Evolutionary conservation across 1,140 invertebrate genomes (phyloP).

Genomic region (Pseudomyrmex sp.): DNA sequence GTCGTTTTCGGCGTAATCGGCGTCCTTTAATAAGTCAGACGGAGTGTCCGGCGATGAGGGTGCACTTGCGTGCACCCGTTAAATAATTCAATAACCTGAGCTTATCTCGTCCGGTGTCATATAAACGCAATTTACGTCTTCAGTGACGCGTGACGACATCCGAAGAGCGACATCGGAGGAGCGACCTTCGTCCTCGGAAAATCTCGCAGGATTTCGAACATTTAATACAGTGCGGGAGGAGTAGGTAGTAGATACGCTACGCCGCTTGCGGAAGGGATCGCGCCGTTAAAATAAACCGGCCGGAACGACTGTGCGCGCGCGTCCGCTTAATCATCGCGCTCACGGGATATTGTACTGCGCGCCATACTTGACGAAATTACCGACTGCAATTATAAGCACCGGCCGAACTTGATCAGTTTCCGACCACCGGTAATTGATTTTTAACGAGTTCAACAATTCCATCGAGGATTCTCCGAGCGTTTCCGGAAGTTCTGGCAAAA

Average conservation of each 20-base stretch:
- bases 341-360: slow-evolving; percentile 37
- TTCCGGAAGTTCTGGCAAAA: not conserved
- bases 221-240: slow-evolving; percentile 13
- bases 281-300: slow-evolving; percentile 57
- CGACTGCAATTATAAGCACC: slow-evolving; percentile 39
- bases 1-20: not conserved
- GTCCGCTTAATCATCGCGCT: slow-evolving; percentile 52
- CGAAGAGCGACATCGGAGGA: slow-evolving; percentile 29
- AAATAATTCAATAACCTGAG: slow-evolving; percentile 45
- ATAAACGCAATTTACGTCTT: slow-evolving; percentile 60
- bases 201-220: slow-evolving; percentile 49
- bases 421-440: slow-evolving; percentile 46
- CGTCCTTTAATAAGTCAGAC: slow-evolving; percentile 3
- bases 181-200: slow-evolving; percentile 27
- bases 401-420: slow-evolving; percentile 48
- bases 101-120: slow-evolving; percentile 24
- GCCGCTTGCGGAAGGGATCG: slow-evolving; percentile 50
- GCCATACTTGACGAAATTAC: slow-evolving; percentile 54
- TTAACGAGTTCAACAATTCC: slow-evolving; percentile 51
- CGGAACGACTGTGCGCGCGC: slow-evolving; percentile 3
- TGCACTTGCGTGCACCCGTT: not conserved
- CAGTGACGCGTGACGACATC: slow-evolving; percentile 47
- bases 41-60: not conserved
- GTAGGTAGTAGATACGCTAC: not conserved
- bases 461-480: not conserved